Evolutionary conservation across 2,113 vertebrate genomes (phyloP), one percentile per base, ranked within the genome.

Genomic region (Onychostoma macrolepis): DNA sequence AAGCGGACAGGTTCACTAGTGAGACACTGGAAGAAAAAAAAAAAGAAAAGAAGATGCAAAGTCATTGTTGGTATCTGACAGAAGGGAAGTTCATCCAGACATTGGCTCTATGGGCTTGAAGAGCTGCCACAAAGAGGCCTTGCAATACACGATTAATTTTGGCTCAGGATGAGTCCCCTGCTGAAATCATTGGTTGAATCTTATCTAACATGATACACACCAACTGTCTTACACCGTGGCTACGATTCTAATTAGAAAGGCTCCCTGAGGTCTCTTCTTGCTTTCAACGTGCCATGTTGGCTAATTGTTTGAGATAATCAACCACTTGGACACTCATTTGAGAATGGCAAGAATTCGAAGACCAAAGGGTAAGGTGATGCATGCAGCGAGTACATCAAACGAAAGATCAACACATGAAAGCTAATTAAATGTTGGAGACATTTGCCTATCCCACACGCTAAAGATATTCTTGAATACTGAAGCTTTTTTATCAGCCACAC

Each of bases 201-300:
- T 41, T 74, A 74, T 84, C 48, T 84, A 38, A 72, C 82, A 84
- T 56, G 48, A 84, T 72, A 84, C 65, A 84, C 65, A 83, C 63
- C 80, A 84, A 74, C 82, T 74, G 67, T 84, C 67, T 72, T 53
- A 24, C 28, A 36, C 82, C 15, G 19, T 71, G 43, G 82, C 28
- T 84, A 53, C 13, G 4, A 6, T 84, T 84, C 30, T 72, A 74
- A 84, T 84, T 72, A 84, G 82, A 84, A 84, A 38, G 13, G 28
- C 67, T 71, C 67, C 67, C 26, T 33, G 2, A 33, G 67, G 67
- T 67, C 43, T 26, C 10, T 33, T 53, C 82, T 30, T 48, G 45
- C 65, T 53, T 84, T 72, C 82, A 84, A 0, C 4, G 11, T 56
- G 67, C 48, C 82, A 28, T 84, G 82, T 26, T 50, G 82, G 30